These are phyloP conservation scores for Protomyctophum bolini DNA, from an alignment of 2,113 vertebrate genomes.

Conservation along the genomic window DNA sequence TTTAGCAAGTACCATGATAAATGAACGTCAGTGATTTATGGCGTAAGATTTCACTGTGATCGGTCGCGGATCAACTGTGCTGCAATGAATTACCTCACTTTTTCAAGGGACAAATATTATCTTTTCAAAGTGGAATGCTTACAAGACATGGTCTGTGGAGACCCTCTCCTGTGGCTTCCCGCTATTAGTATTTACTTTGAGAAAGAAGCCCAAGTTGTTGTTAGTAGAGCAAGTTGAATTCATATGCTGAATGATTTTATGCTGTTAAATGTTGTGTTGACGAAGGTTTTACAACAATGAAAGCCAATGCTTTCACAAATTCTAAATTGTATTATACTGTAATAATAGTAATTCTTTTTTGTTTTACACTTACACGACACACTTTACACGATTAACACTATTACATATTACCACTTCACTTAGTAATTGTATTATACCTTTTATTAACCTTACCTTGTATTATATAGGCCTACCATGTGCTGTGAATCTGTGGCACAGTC, in stretches of 20 bases:
- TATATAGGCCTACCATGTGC: too few species aligned
- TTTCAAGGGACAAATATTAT: constrained; percentile 63
- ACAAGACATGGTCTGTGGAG: constrained; percentile 19
- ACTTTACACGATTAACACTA: too few species aligned
- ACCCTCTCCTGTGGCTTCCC: background rate
- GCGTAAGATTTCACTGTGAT: constrained; percentile 36
- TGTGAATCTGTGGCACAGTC: too few species aligned
- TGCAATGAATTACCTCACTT: constrained; percentile 52
- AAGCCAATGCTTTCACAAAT: too few species aligned
- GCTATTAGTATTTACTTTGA: constrained; percentile 31
- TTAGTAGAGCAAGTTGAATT: constrained; percentile 17
- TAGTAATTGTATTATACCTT: too few species aligned
- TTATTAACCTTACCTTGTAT: too few species aligned
- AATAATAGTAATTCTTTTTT: too few species aligned
- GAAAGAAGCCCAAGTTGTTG: constrained; percentile 21
- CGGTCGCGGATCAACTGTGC: constrained; percentile 44
- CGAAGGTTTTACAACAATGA: too few species aligned
- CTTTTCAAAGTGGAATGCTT: constrained; percentile 66
- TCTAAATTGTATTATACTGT: too few species aligned
- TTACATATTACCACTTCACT: too few species aligned
- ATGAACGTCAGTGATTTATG: constrained; percentile 54
- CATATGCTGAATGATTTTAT: constrained; percentile 33
- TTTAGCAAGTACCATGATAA: constrained; percentile 52
- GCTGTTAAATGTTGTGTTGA: constrained; percentile 11
- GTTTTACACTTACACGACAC: too few species aligned